phyloP scores from a whole-genome alignment of 1,140 invertebrate genomes.

The Drosophila arawakana region DNA sequence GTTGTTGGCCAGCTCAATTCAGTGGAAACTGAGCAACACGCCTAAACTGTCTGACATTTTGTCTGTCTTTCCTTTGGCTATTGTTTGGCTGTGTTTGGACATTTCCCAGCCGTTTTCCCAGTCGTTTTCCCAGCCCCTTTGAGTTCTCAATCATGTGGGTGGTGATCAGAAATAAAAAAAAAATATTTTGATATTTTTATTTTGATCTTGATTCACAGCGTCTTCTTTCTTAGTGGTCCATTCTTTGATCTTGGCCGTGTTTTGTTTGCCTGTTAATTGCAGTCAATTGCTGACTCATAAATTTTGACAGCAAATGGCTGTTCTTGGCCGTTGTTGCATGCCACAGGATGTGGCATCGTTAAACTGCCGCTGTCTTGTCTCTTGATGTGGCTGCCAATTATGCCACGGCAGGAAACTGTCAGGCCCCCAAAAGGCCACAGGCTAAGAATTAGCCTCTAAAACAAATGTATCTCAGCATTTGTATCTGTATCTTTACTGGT shows the following conservation, averaged over 20 bases:
- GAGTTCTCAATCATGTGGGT: conserved; percentile 66
- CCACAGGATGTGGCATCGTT: conserved; percentile 77
- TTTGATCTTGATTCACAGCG: neutral
- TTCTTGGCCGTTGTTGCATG: conserved; percentile 27
- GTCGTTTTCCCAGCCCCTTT: conserved; percentile 7
- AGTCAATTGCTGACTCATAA: conserved; percentile 71
- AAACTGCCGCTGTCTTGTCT: conserved; percentile 50
- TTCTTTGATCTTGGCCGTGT: conserved; percentile 39
- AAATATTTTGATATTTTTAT: conserved; percentile 1
- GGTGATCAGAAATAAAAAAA: conserved; percentile 9
- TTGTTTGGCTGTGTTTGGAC: neutral
- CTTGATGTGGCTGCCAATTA: conserved; percentile 74
- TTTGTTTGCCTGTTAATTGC: conserved; percentile 45
- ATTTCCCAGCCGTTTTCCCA: conserved; percentile 4
- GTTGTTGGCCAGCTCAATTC: conserved; percentile 35
- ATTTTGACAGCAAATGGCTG: conserved; percentile 73
- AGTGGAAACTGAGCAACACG: conserved; percentile 38
- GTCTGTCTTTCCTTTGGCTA: conserved; percentile 27
- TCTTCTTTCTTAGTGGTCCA: neutral
- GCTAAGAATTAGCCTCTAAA: conserved; percentile 17
- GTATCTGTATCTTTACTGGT: conserved; percentile 29
- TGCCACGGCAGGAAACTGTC: conserved; percentile 62
- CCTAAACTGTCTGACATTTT: conserved; percentile 50
- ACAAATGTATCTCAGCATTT: conserved; percentile 64
- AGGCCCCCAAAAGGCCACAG: conserved; percentile 1